Base-by-base conservation (phyloP, 2,113 vertebrate species). In the Ophthalmolycus amberensis region DNA sequence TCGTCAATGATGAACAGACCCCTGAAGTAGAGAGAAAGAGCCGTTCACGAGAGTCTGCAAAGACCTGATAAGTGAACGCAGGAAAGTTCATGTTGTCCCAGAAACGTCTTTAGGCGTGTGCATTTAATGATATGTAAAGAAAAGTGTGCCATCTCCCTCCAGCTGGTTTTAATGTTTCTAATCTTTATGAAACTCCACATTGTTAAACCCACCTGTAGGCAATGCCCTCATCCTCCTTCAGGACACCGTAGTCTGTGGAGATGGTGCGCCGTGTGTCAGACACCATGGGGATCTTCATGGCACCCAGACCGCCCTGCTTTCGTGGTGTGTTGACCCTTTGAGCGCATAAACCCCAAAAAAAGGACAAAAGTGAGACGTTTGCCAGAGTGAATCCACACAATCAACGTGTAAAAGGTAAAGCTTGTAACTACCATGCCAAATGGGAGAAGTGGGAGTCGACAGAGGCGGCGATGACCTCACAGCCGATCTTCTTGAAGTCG, bases 371-470 rank as follows among this genome's bases (percentile, higher is more conserved):
- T 82, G 14, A 79, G 16, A 14, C 9, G 1, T 60, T 56, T 60
- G 29, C 20, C 37, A 63, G 0, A 38, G 25, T 25, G 1, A 54
- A 32, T 25, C 6, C 7, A 18, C 22, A 38, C 1, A 40, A 46
- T 60, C 9, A 4, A 6, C 34, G 34, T 22, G 15, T 10, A 15
- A 68, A 32, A 34, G 9, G 34, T 8, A 20, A 60, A 56, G n/a
- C 0, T 22, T 8, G 15, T 25, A 48, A 59, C 8, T 90, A 99
- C 98, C 97, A 99, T 75, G 98, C 98, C 29, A 99, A 96, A 87
- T 99, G 98, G 86, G 97, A 98, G 85, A 98, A 99, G 89, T 99
- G 98, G 11, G 98, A 99, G 90, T 99, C 98, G 79, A 98, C 97
- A 40, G 98, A 99, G 65, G 97, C 98, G 60, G 95, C 98, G 75